Base-by-base conservation (phyloP, 2,888 invertebrate genomes). In the Oscheius sp. region DNA sequence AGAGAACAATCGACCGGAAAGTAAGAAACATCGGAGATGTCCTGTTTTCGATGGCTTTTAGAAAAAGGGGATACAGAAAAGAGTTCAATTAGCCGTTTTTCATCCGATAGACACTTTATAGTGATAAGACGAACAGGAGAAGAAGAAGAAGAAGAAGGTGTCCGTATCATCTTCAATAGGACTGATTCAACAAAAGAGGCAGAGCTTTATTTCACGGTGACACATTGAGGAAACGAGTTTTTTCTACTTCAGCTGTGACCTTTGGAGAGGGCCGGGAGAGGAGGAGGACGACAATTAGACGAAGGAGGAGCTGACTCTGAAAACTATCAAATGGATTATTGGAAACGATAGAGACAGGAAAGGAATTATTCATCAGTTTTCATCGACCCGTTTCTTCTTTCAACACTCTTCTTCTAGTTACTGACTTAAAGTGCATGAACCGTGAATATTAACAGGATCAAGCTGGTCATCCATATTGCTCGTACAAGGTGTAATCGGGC, bases 361-460 rank as follows among this genome's bases (percentile, higher is more conserved):
- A 17, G 47, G 47, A 47, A 47, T 36, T 36, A 36, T 36, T 36
- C 36, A 36, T 36, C 36, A 8, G 14, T 14, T 36, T 9, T 36
- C 14, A 14, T 36, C 14, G 8, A 36, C 36, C 36, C 8, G 36
- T 8, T 14, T 14, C 14, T 36, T 14, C 36, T 14, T 8, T 17
- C 54, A n/a, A 17, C 24, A 12, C n/a, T 20, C 54, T 12, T 33
- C 54, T 17, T 17, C 24, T 41, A 59, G 44, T 59, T 59, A 44
- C 44, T 44, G 41, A 32, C 28, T 59, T 59, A 41, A 44, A 59
- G 59, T 59, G 59, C 24, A 17, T 28, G 44, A 44, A 59, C 28
- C 59, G 59, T 59, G 59, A 59, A 59, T 59, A 59, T 59, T 59
- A 59, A 59, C 59, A 59, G 59, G 59, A 59, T 59, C 44, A 59